These are phyloP conservation scores for Agonopterix alstromeriana DNA, from an alignment of 2,888 invertebrate species.

Conservation along the genomic window DNA sequence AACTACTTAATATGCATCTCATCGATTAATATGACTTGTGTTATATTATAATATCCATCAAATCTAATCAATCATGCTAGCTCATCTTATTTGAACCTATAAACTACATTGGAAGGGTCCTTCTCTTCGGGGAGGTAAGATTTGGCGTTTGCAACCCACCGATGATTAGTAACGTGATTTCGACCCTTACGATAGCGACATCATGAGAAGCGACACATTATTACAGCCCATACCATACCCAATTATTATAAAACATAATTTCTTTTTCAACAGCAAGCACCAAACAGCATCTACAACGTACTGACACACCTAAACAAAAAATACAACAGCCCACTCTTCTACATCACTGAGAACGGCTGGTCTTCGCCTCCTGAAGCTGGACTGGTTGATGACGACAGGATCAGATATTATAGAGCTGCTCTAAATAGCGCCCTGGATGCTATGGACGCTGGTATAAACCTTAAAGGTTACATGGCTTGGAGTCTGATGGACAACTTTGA, in stretches of 20 bases:
- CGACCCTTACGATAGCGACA: neutral
- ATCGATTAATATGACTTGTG: too few relatives aligned
- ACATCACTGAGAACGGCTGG: slow-evolving; percentile 75
- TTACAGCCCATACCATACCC: neutral
- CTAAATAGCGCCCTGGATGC: slow-evolving; percentile 54
- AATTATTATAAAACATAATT: neutral
- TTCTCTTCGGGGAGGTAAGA: too few relatives aligned
- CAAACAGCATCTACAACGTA: slow-evolving; percentile 75
- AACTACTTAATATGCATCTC: too few relatives aligned
- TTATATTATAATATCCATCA: too few relatives aligned
- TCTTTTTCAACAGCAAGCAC: slow-evolving; percentile 51
- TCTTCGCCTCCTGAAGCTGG: slow-evolving; percentile 30
- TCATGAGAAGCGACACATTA: too few relatives aligned
- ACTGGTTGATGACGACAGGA: slow-evolving; percentile 46
- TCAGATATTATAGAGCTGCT: slow-evolving; percentile 56
- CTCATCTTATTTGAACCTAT: too few relatives aligned
- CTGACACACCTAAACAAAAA: slow-evolving; percentile 63
- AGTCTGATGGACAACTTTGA: slow-evolving; percentile 81
- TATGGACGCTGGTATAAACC: slow-evolving; percentile 58
- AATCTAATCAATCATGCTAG: too few relatives aligned
- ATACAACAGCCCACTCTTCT: slow-evolving; percentile 68
- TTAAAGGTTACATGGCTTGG: slow-evolving; percentile 78
- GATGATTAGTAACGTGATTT: too few relatives aligned
- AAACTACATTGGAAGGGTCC: too few relatives aligned
- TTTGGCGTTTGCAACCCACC: too few relatives aligned